Conservation (phyloP, 1,140 invertebrate species). For the Drosophila kepulauana region DNA sequence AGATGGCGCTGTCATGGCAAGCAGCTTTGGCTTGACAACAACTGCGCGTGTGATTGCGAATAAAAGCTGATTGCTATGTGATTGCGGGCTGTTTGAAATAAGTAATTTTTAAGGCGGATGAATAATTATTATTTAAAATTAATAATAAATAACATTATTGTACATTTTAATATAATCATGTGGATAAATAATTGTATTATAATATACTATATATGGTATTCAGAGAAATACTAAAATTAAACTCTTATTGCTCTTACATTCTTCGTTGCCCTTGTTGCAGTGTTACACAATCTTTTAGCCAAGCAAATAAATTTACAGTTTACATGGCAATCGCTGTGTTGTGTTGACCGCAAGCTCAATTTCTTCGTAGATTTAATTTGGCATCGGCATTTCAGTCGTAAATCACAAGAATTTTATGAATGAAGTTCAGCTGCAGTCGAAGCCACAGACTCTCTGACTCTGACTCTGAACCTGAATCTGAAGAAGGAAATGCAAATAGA, state of each 20-base stretch:
- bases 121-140: no score
- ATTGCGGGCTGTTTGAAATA: background rate
- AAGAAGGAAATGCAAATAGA: conserved; percentile 2
- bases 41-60: no score
- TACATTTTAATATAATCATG: no score
- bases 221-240: no score
- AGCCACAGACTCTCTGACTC: background rate
- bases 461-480: background rate
- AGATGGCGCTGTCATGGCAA: conserved; percentile 18
- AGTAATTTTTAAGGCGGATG: background rate
- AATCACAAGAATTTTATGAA: conserved; percentile 68
- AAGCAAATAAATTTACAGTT: conserved; percentile 9
- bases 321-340: background rate
- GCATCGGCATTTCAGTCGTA: conserved; percentile 36
- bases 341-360: conserved; percentile 35
- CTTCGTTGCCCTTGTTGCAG: no score
- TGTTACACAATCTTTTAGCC: background rate
- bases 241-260: no score
- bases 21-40: background rate
- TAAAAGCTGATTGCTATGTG: conserved; percentile 1
- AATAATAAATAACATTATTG: no score
- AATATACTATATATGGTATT: no score
- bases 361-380: conserved; percentile 36
- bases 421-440: conserved; percentile 32
- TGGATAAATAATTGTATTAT: no score